These are phyloP conservation scores for Passer domesticus DNA, from an alignment of 2,113 vertebrate genomes.

Conservation along the genomic window DNA sequence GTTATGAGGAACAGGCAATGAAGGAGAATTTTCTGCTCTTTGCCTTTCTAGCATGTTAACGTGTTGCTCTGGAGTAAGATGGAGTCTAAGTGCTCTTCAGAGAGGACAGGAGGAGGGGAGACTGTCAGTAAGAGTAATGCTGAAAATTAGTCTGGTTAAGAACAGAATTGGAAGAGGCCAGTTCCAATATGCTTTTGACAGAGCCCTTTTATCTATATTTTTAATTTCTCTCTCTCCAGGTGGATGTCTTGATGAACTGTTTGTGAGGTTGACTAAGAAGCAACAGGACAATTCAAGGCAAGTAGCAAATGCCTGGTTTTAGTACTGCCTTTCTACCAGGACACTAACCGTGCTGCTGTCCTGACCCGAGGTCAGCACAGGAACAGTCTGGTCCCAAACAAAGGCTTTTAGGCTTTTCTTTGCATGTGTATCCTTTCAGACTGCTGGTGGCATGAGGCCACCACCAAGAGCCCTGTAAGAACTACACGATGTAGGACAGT, in stretches of 20 bases:
- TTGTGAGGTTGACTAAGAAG: neutral
- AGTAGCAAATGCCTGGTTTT: neutral
- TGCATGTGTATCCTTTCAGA: neutral
- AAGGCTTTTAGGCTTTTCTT: neutral
- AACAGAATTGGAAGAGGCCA: neutral
- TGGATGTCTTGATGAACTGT: neutral
- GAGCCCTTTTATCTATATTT: neutral
- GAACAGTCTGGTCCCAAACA: neutral
- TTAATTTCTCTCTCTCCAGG: neutral
- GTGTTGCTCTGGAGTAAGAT: neutral
- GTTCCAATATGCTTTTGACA: neutral
- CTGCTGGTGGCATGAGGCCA: neutral
- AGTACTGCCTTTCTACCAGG: neutral
- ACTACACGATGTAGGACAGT: neutral
- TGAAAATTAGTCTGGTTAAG: neutral
- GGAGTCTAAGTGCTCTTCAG: neutral
- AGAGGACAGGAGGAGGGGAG: neutral
- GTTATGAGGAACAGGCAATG: neutral
- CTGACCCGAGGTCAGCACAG: neutral
- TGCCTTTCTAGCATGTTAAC: neutral
- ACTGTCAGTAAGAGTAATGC: neutral
- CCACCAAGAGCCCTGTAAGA: neutral
- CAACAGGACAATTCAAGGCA: neutral
- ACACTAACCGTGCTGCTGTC: neutral
- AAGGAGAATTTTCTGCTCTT: neutral